A percentile compares a stretch with the other conserved stretches of the same genome.
phyloP scores from a whole-genome alignment of 2,113 vertebrate species.

The Lophotis ruficrista region DNA sequence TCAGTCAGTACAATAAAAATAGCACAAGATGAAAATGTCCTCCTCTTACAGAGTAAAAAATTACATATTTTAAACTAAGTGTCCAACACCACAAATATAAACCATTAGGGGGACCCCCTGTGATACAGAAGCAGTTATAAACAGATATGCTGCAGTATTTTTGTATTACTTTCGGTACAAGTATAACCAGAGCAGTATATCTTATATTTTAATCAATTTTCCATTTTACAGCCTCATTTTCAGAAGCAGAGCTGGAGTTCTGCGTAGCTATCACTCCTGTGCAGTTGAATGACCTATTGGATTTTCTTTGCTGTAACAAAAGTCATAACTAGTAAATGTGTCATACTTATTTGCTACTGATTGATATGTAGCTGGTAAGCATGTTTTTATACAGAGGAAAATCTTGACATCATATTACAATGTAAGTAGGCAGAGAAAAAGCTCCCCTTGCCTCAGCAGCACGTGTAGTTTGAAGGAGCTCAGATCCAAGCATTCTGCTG shows the following conservation, averaged over 20 bases:
- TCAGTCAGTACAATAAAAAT: not conserved
- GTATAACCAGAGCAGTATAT: not conserved
- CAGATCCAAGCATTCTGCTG: not conserved
- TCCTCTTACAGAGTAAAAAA: not conserved
- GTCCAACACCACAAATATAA: not conserved
- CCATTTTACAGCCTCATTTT: slow-evolving; percentile 38
- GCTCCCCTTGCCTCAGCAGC: not conserved
- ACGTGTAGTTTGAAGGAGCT: not conserved
- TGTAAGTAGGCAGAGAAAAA: not conserved
- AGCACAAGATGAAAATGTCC: not conserved
- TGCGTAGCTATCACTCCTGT: not conserved
- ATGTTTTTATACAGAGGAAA: not conserved
- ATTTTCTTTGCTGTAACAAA: slow-evolving; percentile 6
- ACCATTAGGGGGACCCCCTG: slow-evolving; percentile 39
- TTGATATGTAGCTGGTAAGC: slow-evolving; percentile 13
- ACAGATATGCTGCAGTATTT: not conserved
- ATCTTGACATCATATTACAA: not conserved
- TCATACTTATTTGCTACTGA: not conserved
- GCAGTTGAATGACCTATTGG: not conserved
- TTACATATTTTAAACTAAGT: not conserved
- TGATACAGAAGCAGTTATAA: slow-evolving; percentile 19
- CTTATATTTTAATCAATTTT: slow-evolving; percentile 54
- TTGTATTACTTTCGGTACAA: slow-evolving; percentile 11
- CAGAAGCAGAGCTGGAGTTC: not conserved
- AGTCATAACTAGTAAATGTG: not conserved